Conservation (phyloP, 2,888 invertebrate genomes). For the Gryllus longicercus region DNA sequence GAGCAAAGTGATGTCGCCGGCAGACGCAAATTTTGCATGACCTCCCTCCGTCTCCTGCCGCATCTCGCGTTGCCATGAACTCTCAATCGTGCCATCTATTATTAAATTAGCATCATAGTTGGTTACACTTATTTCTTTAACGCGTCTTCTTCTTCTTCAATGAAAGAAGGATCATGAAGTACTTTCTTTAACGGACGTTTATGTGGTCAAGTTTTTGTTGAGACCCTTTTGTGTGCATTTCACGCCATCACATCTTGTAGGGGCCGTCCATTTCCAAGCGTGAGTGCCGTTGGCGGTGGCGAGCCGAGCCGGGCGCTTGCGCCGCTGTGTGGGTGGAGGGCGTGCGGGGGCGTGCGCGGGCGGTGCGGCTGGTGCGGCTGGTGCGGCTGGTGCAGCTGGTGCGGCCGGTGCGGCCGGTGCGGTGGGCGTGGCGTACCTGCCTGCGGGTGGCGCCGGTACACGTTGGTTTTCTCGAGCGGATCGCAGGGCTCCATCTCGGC, state of each 20-base stretch:
- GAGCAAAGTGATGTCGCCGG: too few species aligned
- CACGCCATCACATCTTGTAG: too few species aligned
- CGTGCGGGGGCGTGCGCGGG: background rate
- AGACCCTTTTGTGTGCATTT: too few species aligned
- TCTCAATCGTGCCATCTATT: too few species aligned
- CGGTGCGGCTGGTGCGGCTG: background rate
- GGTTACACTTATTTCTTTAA: background rate
- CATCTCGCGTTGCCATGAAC: too few species aligned
- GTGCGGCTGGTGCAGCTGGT: background rate
- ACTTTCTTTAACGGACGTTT: too few species aligned
- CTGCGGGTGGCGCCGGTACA: constrained; percentile 33
- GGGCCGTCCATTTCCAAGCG: too few species aligned
- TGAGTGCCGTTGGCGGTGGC: too few species aligned
- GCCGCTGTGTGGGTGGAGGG: background rate
- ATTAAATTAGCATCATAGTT: too few species aligned
- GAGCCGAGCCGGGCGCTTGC: background rate
- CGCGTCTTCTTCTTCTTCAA: background rate
- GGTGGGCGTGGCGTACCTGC: constrained; percentile 30
- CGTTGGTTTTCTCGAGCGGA: constrained; percentile 33
- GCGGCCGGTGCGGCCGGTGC: background rate
- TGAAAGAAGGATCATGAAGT: background rate
- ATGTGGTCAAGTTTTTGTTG: too few species aligned
- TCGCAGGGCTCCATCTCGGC: constrained; percentile 33
- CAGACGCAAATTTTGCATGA: too few species aligned
- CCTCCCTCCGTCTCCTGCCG: too few species aligned